Percentiles rank a stretch among this genome's conserved stretches.
phyloP scores from a whole-genome alignment of 2,797 vertebrate genomes.

The Capromys pilorides region DNA sequence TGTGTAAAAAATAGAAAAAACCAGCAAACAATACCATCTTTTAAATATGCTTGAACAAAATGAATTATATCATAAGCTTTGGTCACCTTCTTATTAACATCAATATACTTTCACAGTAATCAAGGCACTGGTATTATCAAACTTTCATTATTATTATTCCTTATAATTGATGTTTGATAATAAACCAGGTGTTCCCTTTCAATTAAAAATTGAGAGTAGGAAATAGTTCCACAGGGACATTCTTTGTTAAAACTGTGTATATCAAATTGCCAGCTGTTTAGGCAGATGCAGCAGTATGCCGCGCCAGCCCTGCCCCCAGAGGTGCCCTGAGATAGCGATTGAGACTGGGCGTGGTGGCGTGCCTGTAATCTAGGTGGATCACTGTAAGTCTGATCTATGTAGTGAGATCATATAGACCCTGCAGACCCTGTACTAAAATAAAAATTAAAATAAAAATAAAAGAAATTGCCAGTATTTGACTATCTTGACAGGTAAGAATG shows the following conservation, averaged over 20 bases:
- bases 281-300: too few relatives aligned
- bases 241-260: not conserved
- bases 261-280: not conserved
- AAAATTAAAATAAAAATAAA: too few relatives aligned
- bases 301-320: too few relatives aligned
- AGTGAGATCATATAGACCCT: too few relatives aligned
- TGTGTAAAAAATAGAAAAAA: not conserved
- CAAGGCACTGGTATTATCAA: not conserved
- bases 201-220: not conserved
- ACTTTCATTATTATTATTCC: slow-evolving; percentile 2
- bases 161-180: not conserved
- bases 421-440: too few relatives aligned
- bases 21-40: not conserved
- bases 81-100: not conserved
- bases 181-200: not conserved
- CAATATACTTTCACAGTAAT: not conserved
- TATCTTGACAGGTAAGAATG: not conserved
- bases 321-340: too few relatives aligned
- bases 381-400: too few relatives aligned
- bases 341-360: too few relatives aligned
- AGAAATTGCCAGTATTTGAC: not conserved
- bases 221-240: not conserved
- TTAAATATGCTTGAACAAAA: not conserved
- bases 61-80: not conserved
- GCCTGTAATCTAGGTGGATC: too few relatives aligned